Base-by-base conservation (phyloP, 2,888 invertebrate genomes). In the Aquatica leii region DNA sequence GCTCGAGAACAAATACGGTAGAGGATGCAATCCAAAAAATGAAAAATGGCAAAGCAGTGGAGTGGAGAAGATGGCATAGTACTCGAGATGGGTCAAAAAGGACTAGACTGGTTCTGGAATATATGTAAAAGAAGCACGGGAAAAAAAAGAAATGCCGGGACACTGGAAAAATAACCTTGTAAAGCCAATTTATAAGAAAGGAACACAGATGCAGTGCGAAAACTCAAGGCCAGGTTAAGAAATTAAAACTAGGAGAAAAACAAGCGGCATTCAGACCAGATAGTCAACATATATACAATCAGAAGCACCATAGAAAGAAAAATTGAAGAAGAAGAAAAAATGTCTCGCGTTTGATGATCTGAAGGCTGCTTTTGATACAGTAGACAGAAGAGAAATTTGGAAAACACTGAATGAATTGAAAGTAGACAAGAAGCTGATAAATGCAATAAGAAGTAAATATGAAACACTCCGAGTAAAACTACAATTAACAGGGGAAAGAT, bases 401-500 rank as follows among this genome's bases (percentile, higher is more conserved):
- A 57, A 49, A 5, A 49, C 15, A 1, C 18, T 57, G 12, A 49
- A 20, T 14, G 49, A 57, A 35, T 20, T 53, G 18, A 17, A 53
- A 40, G 53, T 53, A 20, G 14, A 34, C 17, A 20, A 12, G 17
- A 4, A 53, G n/a, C 14, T 20, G 34, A 53, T 15, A 18, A 21
- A 20, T 34, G 18, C 18, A 40, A 40, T 35, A 24, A 40, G 37
- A 53, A 53, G 53, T 21, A 53, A n/a, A 37, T 40, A 40, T 37
- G 12, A 41, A 53, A 53, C 24, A 20, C 20, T 53, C 15, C 37
- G 41, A 41, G 53, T 4, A n/a, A 53, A 53, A 40, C 20, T 49
- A 40, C 48, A 57, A 35, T 15, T 49, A 9, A 20, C 34, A 49
- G 57, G 57, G 31, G 2, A 24, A 17, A 56, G 24, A 43, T 55